Base-by-base conservation (phyloP, 2,797 vertebrate genomes). In the Coendou prehensilis region DNA sequence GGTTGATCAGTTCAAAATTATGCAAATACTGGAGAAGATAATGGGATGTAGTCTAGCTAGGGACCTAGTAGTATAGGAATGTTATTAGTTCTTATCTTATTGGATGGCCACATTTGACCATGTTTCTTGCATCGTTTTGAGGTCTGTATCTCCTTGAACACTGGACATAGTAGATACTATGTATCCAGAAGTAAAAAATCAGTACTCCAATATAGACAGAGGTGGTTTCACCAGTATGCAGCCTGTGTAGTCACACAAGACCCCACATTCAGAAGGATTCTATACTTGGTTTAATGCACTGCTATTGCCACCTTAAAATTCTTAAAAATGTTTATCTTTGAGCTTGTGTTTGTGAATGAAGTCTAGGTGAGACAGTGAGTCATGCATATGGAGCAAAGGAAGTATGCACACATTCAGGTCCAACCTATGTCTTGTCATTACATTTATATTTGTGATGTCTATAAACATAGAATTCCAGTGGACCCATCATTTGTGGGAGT, bases 21-120 rank as follows among this genome's bases (percentile, higher is more conserved):
- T 56, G 64, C 20, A 84, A 92, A 96, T 87, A 14, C 41, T 94
- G 30, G n/a, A 89, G 56, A 91, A 95, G 52, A 92, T 73, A 85
- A 89, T 64, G 47, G 26, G 26, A 89, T 93, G 18, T 78, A 37
- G 33, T 45, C 64, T 83, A 81, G 52, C 11, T 79, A 79, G 52
- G 14, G 8, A 45, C 41, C n/a, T 85, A 94, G 33, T 61, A 50
- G 33, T 89, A 59, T 50, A 87, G 64, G 64, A 91, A 83, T 94
- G n/a, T 86, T 87, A 93, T n/a, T 75, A 76, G 22, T 6, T 88
- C n/a, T 17, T 87, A 71, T 93, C 93, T 82, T 85, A 81, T 67
- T 67, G 33, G 18, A 41, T 54, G 41, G 28, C 6, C 83, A 41
- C 45, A 28, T 92, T 96, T 97, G 28, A 83, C 41, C 41, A 57